phyloP scores from a whole-genome alignment of 2,113 vertebrate genomes.

The Zosterops lateralis region DNA sequence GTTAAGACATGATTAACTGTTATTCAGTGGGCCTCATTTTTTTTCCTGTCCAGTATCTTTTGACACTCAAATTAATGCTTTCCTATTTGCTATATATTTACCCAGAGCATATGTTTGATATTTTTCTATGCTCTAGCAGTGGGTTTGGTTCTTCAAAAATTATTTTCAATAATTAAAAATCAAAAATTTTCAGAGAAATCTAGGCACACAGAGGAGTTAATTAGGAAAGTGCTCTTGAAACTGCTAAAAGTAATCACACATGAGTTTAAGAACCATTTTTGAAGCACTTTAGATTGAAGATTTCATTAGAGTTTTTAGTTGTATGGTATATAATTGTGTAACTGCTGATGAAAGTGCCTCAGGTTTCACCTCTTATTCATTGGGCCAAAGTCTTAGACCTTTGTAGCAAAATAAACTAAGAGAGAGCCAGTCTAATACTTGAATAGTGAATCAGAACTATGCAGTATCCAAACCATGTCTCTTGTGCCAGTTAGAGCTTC shows the following conservation, averaged over 20 bases:
- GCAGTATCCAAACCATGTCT: neutral
- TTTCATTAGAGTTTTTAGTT: neutral
- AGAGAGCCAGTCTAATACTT: neutral
- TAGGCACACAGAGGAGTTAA: neutral
- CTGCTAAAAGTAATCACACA: neutral
- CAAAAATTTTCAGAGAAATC: neutral
- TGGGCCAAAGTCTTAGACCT: neutral
- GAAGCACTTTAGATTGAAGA: neutral
- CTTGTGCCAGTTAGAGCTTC: neutral
- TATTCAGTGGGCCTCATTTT: neutral
- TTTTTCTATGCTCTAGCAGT: neutral
- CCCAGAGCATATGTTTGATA: neutral
- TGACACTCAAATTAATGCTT: neutral
- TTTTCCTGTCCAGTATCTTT: neutral
- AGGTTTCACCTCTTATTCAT: neutral
- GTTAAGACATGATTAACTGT: slow-evolving; percentile 48
- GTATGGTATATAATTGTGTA: neutral
- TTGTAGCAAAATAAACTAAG: neutral
- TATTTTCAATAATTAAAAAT: neutral
- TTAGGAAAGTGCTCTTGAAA: neutral
- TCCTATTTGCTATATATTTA: neutral
- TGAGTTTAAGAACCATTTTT: neutral
- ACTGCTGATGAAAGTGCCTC: neutral
- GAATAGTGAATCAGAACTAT: neutral
- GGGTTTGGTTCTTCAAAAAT: neutral